Evolutionary conservation across 2,113 vertebrate species (phyloP), one percentile per base, ranked within the genome.

Genomic region (Myotis lucifugus): DNA sequence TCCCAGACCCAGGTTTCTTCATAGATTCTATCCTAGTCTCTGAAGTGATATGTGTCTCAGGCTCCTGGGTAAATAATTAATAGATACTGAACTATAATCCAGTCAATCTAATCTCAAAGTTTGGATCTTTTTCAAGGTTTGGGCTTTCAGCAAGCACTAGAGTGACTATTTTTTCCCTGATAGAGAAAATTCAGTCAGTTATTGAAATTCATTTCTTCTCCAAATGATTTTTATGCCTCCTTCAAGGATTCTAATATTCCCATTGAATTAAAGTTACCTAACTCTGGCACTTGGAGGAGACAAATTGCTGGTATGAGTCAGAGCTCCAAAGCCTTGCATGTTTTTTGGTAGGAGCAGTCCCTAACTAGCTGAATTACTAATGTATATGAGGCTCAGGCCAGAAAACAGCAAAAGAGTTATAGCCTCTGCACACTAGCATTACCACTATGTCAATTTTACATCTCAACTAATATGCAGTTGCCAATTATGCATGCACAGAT

Each of bases 151-250:
- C 18, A 81, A 87, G 52, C 18, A 59, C 11, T 40, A 86, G 25
- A 85, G 29, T 91, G 18, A 2, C 6, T 48, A 42, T 40, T 64
- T 79, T 66, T 37, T 3, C 56, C 6, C 0, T 3, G 92, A n/a
- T 18, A 81, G 2, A 27, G 13, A 11, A 91, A 86, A 82, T 82
- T 52, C 50, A 56, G 34, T 34, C 19, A 79, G 32, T 59, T 77
- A 23, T 48, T 93, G 34, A 95, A 90, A 93, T 74, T 69, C 9
- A 69, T 85, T 91, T 91, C 52, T 90, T 88, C 59, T 88, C 10
- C 23, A 46, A 76, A 50, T 52, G 8, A 66, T 81, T 95, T 85
- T 90, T 48, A 61, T 64, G 42, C 6, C 61, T 79, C 42, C 48
- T 90, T 85, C 77, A 88, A 81, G 12, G 9, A 37, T 8, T 91